Percentiles rank a stretch among this genome's conserved stretches.
phyloP scores from a whole-genome alignment of 2,113 vertebrate species.

The Pogonocichla stellata region DNA sequence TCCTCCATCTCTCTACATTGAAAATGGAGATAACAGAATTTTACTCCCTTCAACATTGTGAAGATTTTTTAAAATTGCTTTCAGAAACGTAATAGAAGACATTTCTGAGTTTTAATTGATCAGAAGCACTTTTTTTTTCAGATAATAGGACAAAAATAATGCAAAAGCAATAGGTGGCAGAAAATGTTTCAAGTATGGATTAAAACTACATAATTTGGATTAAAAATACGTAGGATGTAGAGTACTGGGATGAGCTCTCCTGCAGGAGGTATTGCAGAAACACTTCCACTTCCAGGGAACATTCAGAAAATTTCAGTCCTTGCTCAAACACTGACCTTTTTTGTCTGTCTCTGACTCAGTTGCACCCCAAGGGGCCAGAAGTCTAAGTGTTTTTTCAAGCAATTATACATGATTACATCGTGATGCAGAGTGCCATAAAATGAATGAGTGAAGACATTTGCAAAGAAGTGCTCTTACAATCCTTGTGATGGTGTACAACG shows the following conservation, averaged over 20 bases:
- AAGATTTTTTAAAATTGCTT: background rate
- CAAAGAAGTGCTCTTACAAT: conserved; percentile 30
- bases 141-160: background rate
- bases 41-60: background rate
- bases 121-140: background rate
- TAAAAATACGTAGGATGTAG: background rate
- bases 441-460: conserved; percentile 42
- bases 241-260: background rate
- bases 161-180: background rate
- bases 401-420: conserved; percentile 43
- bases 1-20: background rate
- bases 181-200: background rate
- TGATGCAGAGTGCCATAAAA: conserved; percentile 30
- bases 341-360: background rate
- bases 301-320: background rate
- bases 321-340: conserved; percentile 2
- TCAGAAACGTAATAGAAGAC: background rate
- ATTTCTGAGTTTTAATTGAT: background rate
- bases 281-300: background rate
- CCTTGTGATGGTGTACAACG: background rate
- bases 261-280: background rate
- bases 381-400: conserved; percentile 39
- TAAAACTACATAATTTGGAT: background rate
- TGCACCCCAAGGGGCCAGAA: conserved; percentile 19
- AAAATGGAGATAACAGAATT: background rate